These are phyloP conservation scores for Heterochromis multidens DNA, from an alignment of 2,113 vertebrate genomes.

Conservation along the genomic window DNA sequence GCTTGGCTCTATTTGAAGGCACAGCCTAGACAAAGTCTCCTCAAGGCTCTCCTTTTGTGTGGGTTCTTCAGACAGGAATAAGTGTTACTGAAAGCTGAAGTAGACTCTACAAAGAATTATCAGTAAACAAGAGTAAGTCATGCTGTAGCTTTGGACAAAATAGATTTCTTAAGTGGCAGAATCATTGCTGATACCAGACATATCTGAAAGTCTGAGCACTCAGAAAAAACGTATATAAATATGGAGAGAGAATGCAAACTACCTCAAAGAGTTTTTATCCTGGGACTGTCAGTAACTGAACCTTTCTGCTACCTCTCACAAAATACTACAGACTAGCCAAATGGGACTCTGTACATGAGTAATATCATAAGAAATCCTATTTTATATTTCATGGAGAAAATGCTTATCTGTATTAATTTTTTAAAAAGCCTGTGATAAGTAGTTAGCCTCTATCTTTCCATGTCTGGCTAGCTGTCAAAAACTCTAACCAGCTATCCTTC, in stretches of 20 bases:
- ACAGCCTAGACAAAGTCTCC: background rate
- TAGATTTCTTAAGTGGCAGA: background rate
- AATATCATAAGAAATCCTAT: background rate
- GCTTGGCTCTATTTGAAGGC: slow-evolving; percentile 1
- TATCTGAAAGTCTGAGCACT: background rate
- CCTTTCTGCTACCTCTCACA: background rate
- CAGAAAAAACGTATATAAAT: background rate
- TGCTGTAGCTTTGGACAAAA: background rate
- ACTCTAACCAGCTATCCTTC: slow-evolving; percentile 8
- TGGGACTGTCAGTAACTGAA: background rate
- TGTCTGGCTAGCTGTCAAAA: slow-evolving; percentile 15
- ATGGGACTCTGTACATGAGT: background rate
- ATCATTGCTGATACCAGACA: background rate
- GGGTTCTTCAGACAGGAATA: slow-evolving; percentile 10
- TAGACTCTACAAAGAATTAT: background rate
- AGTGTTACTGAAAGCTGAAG: background rate
- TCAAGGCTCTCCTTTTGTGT: background rate
- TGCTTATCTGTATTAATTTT: background rate
- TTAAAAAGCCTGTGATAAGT: background rate
- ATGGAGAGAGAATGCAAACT: background rate
- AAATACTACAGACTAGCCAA: background rate
- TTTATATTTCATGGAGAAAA: background rate
- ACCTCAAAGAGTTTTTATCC: background rate
- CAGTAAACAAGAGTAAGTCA: background rate
- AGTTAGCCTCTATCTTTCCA: background rate